These are phyloP conservation scores for Bradypus variegatus DNA, from an alignment of 2,797 vertebrate genomes.

Conservation along the genomic window DNA sequence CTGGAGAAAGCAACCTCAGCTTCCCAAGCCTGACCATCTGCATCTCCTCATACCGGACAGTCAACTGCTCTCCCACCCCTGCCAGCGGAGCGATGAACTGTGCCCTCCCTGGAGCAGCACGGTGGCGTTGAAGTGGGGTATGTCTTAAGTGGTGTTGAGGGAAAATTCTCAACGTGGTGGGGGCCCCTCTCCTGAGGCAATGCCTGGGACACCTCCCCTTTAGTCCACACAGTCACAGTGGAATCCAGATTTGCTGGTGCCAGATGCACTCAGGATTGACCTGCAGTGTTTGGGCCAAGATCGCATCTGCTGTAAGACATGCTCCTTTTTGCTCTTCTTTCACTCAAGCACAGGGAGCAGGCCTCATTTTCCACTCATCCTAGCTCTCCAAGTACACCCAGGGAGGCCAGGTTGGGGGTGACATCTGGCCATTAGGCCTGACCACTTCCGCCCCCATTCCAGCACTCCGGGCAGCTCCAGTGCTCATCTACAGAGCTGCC, in stretches of 20 bases:
- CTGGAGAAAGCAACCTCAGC: background rate
- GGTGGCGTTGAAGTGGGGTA: too few relatives aligned
- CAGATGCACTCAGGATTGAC: too few relatives aligned
- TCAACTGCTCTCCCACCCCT: rapidly evolving
- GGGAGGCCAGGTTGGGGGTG: too few relatives aligned
- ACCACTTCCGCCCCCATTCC: too few relatives aligned
- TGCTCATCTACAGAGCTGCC: too few relatives aligned
- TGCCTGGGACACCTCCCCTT: background rate
- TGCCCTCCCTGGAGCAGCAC: background rate
- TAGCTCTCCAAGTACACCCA: background rate
- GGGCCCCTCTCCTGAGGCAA: too few relatives aligned
- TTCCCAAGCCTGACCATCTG: background rate
- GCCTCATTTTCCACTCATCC: background rate
- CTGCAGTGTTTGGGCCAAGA: too few relatives aligned
- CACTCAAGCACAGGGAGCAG: background rate
- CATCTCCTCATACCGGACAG: background rate
- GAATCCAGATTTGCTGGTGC: rapidly evolving
- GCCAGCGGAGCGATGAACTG: background rate
- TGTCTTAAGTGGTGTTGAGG: background rate
- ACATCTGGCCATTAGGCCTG: background rate
- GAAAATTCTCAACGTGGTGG: background rate
- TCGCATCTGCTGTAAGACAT: background rate
- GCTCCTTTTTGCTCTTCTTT: background rate
- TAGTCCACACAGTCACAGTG: too few relatives aligned
- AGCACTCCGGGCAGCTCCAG: too few relatives aligned